phyloP scores from a whole-genome alignment of 2,888 invertebrate genomes.

The Sphaerophoria taeniata region DNA sequence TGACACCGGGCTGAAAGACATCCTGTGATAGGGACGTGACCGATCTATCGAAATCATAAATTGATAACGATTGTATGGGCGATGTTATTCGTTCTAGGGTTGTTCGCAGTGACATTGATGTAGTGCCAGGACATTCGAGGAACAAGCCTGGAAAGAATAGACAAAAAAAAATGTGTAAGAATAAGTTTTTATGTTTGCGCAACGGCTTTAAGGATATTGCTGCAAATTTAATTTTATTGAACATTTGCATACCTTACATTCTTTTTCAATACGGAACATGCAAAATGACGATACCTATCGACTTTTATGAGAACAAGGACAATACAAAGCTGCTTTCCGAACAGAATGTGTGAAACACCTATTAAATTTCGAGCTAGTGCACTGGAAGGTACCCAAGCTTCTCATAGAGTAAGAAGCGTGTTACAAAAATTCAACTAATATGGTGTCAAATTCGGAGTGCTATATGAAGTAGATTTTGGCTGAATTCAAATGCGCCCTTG shows the following conservation, averaged over 20 bases:
- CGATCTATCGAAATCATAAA: constrained; percentile 93
- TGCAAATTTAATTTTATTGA: constrained; percentile 40
- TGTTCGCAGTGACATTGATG: constrained; percentile 88
- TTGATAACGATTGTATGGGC: constrained; percentile 91
- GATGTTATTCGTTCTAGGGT: constrained; percentile 88
- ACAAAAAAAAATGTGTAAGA: background rate
- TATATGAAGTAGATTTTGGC: too few species aligned
- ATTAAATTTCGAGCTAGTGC: too few species aligned
- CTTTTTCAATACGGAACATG: constrained; percentile 13
- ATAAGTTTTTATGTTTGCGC: background rate
- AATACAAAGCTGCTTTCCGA: too few species aligned
- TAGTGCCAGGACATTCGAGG: constrained; percentile 94
- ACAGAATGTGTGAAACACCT: too few species aligned
- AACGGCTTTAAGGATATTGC: background rate
- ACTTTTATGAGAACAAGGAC: background rate
- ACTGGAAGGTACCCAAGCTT: too few species aligned
- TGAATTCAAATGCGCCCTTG: too few species aligned
- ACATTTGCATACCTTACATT: constrained; percentile 45
- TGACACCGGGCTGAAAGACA: constrained; percentile 88
- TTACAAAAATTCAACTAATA: too few species aligned
- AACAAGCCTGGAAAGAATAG: constrained; percentile 86
- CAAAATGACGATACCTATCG: background rate
- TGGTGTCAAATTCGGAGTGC: too few species aligned
- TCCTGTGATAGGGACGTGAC: constrained; percentile 89
- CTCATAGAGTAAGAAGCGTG: too few species aligned